phyloP scores from a whole-genome alignment of 2,888 invertebrate genomes.

The Polydrusus pterygomalis region DNA sequence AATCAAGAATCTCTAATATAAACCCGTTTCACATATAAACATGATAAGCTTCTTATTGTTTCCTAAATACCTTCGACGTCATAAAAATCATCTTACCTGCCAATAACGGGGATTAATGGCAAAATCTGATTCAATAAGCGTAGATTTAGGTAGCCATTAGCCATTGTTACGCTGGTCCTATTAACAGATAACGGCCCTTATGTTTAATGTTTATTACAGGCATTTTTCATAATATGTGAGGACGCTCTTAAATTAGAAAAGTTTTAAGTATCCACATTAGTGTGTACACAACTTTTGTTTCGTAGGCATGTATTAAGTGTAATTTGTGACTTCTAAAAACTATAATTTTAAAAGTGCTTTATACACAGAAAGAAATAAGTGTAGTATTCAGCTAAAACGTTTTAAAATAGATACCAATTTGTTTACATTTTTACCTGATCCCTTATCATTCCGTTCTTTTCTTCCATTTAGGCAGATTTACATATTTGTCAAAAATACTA shows the following conservation, averaged over 20 bases:
- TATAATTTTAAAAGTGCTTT: too few species aligned
- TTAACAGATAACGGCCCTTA: slow-evolving; percentile 56
- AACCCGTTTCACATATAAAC: slow-evolving; percentile 6
- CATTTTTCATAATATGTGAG: slow-evolving; percentile 38
- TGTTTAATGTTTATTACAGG: slow-evolving; percentile 57
- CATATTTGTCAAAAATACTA: too few species aligned
- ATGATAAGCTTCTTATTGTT: slow-evolving; percentile 48
- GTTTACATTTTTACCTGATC: too few species aligned
- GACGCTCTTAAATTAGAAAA: slow-evolving; percentile 49
- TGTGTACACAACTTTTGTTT: slow-evolving; percentile 37
- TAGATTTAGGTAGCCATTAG: slow-evolving; percentile 55
- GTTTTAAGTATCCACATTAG: slow-evolving; percentile 44
- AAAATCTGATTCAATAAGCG: slow-evolving; percentile 69
- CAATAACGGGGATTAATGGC: slow-evolving; percentile 71
- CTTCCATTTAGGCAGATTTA: too few species aligned
- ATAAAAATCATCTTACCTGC: slow-evolving; percentile 72
- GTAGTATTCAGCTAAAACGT: too few species aligned
- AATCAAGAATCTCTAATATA: too few species aligned
- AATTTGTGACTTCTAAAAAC: slow-evolving; percentile 1
- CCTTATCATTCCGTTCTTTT: too few species aligned
- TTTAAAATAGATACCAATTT: too few species aligned
- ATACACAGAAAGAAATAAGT: too few species aligned
- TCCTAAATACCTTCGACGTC: slow-evolving; percentile 69
- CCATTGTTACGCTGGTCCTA: slow-evolving; percentile 50
- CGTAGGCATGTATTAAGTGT: neutral